A percentile compares a stretch with the other conserved stretches of the same genome.
These are phyloP conservation scores for rat (Rattus norvegicus) DNA, from an alignment of 2,113 vertebrate species.

Conservation along the genomic window DNA sequence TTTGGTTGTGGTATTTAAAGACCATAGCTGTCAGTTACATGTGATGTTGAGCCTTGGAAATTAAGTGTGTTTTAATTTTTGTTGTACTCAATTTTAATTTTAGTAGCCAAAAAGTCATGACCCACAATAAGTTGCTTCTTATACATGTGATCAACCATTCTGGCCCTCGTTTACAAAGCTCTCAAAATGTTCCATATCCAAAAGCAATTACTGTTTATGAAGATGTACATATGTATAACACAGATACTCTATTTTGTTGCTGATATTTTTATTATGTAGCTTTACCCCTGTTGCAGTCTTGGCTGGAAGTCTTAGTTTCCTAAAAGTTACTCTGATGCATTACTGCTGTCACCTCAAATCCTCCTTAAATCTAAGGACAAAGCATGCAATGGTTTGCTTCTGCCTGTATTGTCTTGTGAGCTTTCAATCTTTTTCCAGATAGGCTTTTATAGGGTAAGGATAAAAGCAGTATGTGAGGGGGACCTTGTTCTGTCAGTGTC, in stretches of 20 bases:
- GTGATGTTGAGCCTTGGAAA: not conserved
- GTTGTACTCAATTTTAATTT: constrained; percentile 21
- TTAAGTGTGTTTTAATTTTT: not conserved
- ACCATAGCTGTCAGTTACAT: not conserved
- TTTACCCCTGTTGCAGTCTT: not conserved
- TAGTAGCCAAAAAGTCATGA: not conserved
- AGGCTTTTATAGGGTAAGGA: constrained; percentile 15
- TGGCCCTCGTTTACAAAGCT: not conserved
- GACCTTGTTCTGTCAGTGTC: constrained; percentile 46
- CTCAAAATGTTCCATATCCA: not conserved
- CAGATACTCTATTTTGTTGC: not conserved
- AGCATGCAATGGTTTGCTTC: constrained; percentile 31
- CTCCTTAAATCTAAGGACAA: not conserved
- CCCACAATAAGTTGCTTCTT: not conserved
- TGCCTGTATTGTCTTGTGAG: constrained; percentile 23
- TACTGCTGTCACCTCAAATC: not conserved
- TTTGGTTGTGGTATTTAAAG: not conserved
- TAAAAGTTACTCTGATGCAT: constrained; percentile 8
- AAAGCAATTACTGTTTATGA: not conserved
- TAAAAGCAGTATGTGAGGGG: constrained; percentile 23
- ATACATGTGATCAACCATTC: not conserved
- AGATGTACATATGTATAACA: not conserved
- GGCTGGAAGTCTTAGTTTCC: not conserved
- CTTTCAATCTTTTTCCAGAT: constrained; percentile 51
- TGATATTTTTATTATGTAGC: not conserved